These are phyloP conservation scores for Diadegma fenestrale DNA, from an alignment of 2,888 invertebrate genomes.

Conservation along the genomic window DNA sequence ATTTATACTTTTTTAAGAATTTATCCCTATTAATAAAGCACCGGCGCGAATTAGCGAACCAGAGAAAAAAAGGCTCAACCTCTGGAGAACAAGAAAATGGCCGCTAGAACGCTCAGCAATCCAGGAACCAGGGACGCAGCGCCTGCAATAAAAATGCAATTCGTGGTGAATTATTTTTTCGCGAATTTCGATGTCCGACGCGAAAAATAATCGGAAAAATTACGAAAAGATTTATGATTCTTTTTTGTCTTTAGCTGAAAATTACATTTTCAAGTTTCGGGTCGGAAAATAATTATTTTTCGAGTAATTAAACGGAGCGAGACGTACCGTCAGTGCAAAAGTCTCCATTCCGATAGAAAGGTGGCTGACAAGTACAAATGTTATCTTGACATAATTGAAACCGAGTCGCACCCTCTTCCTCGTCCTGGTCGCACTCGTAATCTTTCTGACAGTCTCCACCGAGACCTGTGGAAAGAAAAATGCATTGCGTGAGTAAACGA, in stretches of 20 bases:
- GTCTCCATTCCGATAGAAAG: slow-evolving; percentile 53
- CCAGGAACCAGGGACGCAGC: slow-evolving; percentile 48
- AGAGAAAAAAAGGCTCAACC: slow-evolving; percentile 39
- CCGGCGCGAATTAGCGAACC: slow-evolving; percentile 35
- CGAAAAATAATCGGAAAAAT: too few relatives aligned
- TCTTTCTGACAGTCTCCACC: slow-evolving; percentile 69
- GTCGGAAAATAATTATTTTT: background rate
- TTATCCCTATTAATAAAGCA: slow-evolving; percentile 43
- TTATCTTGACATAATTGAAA: slow-evolving; percentile 67
- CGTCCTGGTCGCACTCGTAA: slow-evolving; percentile 74
- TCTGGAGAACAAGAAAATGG: slow-evolving; percentile 39
- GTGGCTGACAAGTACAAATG: slow-evolving; percentile 71
- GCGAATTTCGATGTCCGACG: background rate
- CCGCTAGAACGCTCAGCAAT: slow-evolving; percentile 26
- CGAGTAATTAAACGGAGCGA: background rate
- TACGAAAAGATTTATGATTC: too few relatives aligned
- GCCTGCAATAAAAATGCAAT: slow-evolving; percentile 44
- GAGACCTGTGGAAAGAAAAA: slow-evolving; percentile 61
- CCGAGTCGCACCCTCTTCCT: slow-evolving; percentile 32
- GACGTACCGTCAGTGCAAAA: slow-evolving; percentile 71
- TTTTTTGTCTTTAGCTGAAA: background rate
- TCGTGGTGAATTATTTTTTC: background rate
- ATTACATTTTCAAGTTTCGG: background rate
- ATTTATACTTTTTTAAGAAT: slow-evolving; percentile 9
- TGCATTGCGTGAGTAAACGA: background rate